phyloP scores from a whole-genome alignment of 2,888 invertebrate genomes.

The Harpagoxenus sublaevis region DNA sequence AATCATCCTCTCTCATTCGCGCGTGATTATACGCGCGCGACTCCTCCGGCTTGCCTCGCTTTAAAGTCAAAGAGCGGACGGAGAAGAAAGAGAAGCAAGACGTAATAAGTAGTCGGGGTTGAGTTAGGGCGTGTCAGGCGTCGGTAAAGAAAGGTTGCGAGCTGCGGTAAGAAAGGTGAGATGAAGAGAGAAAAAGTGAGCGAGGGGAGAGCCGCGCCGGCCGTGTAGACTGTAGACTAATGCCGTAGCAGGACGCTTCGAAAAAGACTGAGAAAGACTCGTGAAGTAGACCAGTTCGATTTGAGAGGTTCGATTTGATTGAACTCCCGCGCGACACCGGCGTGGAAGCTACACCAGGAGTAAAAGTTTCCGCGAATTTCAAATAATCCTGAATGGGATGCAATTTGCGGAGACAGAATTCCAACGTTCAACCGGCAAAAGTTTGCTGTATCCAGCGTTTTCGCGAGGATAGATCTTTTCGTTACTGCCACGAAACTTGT shows the following conservation, averaged over 20 bases:
- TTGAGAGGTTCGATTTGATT: constrained; percentile 81
- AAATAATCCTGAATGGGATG: constrained; percentile 83
- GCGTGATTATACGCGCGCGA: constrained; percentile 67
- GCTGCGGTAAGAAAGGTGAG: constrained; percentile 40
- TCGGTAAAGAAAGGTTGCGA: constrained; percentile 3
- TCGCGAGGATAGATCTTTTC: constrained; percentile 39
- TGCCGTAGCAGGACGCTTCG: constrained; percentile 20
- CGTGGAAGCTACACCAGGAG: constrained; percentile 74
- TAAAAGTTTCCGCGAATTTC: constrained; percentile 82
- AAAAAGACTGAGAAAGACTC: constrained; percentile 40
- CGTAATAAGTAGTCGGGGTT: constrained; percentile 73
- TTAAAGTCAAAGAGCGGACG: constrained; percentile 36
- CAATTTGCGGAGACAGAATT: constrained; percentile 81
- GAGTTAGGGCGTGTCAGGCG: constrained; percentile 69
- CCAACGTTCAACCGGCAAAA: constrained; percentile 71
- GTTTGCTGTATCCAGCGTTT: constrained; percentile 68
- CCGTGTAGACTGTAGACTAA: background rate
- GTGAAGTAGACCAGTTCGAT: constrained; percentile 68
- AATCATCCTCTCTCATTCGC: constrained; percentile 65
- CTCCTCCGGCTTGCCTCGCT: constrained; percentile 39
- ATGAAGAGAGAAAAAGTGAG: constrained; percentile 57
- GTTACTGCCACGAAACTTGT: constrained; percentile 30
- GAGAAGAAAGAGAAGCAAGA: constrained; percentile 38
- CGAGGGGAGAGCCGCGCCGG: background rate
- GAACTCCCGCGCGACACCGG: constrained; percentile 79